Base-by-base conservation (phyloP, 1,140 invertebrate species). In the Rhagoletis zephyria region DNA sequence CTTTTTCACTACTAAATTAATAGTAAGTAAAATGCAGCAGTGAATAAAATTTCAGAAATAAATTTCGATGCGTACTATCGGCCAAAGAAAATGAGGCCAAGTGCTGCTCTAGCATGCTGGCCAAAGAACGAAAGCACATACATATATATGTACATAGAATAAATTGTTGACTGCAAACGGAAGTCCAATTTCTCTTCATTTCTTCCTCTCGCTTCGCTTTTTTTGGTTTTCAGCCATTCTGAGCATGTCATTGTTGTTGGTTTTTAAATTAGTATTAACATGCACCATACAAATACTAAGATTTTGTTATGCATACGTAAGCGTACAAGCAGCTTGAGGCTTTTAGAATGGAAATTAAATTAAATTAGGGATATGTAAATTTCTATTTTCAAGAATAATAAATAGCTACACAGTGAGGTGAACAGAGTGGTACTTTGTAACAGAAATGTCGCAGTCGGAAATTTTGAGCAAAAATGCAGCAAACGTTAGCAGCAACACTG, bases 1-100 rank as follows among this genome's bases (percentile, higher is more conserved):
- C 63, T 64, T 64, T 19, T 16, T 64, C 6, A 19, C 63, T 30
- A 64, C 63, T 64, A 67, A 67, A 67, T 67, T 67, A 30, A 7
- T 42, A 67, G 64, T 67, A 67, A 67, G 64, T 67, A 67, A 67
- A 67, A 67, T 67, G 64, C 64, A 67, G 64, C 64, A 67, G 64
- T 19, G 64, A 42, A 67, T 67, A 10, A 74, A 70, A 74, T 74
- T 48, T 19, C n/a, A 45, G 42, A 48, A 74, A 74, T 74, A 74
- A 48, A 74, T 48, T 74, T n/a, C 48, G 45, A 40, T 67, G 64
- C 19, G 30, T 67, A 67, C 40, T 67, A 30, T 30, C 40, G 42
- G 30, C 12, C 70, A 42, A 74, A 12, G 70, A 48, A 74, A 74
- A 16, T n/a, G 4, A 74, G 70, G 70, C 70, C 70, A 74, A 74